phyloP scores from a whole-genome alignment of 2,888 invertebrate genomes.

The Pelosia muscerda region DNA sequence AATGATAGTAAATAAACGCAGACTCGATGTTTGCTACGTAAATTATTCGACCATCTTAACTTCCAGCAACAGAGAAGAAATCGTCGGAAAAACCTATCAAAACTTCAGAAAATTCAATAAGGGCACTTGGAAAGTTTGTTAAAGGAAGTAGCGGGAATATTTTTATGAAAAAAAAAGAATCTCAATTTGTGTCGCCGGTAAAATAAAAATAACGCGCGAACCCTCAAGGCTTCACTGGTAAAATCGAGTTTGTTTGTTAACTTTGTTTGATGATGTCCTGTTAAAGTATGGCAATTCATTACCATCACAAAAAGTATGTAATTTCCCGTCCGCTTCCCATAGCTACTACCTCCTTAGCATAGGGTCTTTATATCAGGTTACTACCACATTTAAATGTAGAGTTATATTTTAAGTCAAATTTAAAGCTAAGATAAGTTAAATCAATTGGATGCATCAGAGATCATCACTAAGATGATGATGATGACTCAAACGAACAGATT shows the following conservation, averaged over 20 bases:
- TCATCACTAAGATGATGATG: too few relatives aligned
- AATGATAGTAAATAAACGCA: constrained; percentile 48
- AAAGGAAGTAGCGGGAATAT: constrained; percentile 82
- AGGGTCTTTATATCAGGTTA: not conserved
- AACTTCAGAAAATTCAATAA: constrained; percentile 87
- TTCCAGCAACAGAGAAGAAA: constrained; percentile 77
- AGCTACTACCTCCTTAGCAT: not conserved
- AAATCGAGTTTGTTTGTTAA: constrained; percentile 69
- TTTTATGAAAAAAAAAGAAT: constrained; percentile 76
- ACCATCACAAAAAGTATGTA: constrained; percentile 33
- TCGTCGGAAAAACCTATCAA: constrained; percentile 86
- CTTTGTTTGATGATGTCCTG: constrained; percentile 59
- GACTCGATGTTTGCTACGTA: constrained; percentile 66
- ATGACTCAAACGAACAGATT: too few relatives aligned
- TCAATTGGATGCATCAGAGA: too few relatives aligned
- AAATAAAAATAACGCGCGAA: constrained; percentile 71
- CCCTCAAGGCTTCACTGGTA: constrained; percentile 59
- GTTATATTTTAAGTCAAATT: not conserved
- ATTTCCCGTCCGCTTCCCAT: constrained; percentile 11
- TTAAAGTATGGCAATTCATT: constrained; percentile 53
- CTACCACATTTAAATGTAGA: not conserved
- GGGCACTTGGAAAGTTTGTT: constrained; percentile 84
- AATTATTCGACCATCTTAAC: constrained; percentile 75
- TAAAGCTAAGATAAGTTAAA: too few relatives aligned
- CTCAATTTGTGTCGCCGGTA: constrained; percentile 80